A percentile compares a stretch with the other conserved stretches of the same genome.
Conservation (phyloP, 1,140 invertebrate species). For the Sitobion miscanthi region DNA sequence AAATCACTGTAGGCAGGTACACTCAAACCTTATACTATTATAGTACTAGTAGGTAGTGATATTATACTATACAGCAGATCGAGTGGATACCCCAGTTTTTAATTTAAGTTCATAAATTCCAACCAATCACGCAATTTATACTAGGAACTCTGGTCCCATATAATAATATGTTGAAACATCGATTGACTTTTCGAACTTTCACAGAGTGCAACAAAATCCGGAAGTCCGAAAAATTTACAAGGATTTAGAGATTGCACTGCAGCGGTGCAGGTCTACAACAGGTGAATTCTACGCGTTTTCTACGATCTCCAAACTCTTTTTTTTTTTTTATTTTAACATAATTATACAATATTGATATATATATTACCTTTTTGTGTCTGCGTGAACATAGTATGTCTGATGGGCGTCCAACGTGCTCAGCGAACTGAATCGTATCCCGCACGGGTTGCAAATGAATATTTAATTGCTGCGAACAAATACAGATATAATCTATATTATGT, state of each 20-base stretch:
- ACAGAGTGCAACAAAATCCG: too few species aligned
- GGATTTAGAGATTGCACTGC: neutral
- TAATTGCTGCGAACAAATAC: slow-evolving; percentile 24
- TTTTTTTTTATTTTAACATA: neutral
- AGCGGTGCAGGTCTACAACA: neutral
- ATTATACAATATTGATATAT: neutral
- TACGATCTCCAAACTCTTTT: neutral
- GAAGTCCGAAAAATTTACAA: neutral
- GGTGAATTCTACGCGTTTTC: neutral
- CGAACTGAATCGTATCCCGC: slow-evolving; percentile 90
- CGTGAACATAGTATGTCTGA: slow-evolving; percentile 93
- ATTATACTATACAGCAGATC: too few species aligned
- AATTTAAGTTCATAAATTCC: too few species aligned
- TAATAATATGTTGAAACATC: too few species aligned
- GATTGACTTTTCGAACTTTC: neutral
- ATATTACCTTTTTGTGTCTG: slow-evolving; percentile 64
- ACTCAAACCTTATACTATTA: too few species aligned
- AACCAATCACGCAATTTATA: too few species aligned
- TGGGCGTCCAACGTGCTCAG: slow-evolving; percentile 90
- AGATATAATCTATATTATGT: too few species aligned
- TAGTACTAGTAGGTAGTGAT: too few species aligned
- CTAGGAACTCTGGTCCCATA: too few species aligned
- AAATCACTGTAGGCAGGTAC: too few species aligned
- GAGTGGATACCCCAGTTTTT: too few species aligned
- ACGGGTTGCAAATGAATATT: slow-evolving; percentile 78